A percentile compares a stretch with the other conserved stretches of the same genome.
Evolutionary conservation across 1,140 invertebrate genomes (phyloP).

Genomic region (Drosophila kohkoa): DNA sequence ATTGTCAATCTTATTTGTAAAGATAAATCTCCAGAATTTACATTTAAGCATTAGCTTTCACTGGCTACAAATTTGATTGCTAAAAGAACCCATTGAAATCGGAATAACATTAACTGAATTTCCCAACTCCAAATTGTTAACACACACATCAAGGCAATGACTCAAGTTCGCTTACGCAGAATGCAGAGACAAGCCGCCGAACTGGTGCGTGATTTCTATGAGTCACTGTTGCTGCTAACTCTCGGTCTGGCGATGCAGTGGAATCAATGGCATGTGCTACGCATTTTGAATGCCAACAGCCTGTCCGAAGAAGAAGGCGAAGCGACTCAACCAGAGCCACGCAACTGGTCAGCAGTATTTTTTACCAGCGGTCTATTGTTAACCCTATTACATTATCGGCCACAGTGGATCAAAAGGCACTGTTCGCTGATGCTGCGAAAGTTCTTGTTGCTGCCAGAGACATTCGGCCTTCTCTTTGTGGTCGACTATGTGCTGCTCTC

Average conservation of each 20-base stretch:
- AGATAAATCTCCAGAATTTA: no score
- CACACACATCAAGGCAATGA: background rate
- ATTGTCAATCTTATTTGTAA: no score
- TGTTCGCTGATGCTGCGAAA: background rate
- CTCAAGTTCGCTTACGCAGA: background rate
- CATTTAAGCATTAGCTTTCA: no score
- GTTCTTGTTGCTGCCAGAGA: constrained; percentile 24
- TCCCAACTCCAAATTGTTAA: constrained; percentile 13
- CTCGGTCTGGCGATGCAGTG: constrained; percentile 28
- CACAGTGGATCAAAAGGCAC: constrained; percentile 10
- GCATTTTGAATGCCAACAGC: background rate
- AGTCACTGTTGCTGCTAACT: constrained; percentile 27
- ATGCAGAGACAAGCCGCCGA: constrained; percentile 4
- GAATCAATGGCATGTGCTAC: constrained; percentile 36
- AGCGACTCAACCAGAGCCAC: background rate
- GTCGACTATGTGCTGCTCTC: constrained; percentile 34
- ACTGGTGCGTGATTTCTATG: constrained; percentile 39
- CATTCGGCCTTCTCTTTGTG: constrained; percentile 28
- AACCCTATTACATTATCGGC: constrained; percentile 25
- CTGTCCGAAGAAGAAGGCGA: constrained; percentile 23
- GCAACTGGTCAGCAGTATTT: constrained; percentile 33
- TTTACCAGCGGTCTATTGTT: constrained; percentile 39
- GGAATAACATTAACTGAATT: background rate
- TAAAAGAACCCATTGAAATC: no score
- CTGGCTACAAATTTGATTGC: no score